These are phyloP conservation scores for Scaptomyza parva DNA, from an alignment of 2,888 invertebrate species.

Conservation along the genomic window DNA sequence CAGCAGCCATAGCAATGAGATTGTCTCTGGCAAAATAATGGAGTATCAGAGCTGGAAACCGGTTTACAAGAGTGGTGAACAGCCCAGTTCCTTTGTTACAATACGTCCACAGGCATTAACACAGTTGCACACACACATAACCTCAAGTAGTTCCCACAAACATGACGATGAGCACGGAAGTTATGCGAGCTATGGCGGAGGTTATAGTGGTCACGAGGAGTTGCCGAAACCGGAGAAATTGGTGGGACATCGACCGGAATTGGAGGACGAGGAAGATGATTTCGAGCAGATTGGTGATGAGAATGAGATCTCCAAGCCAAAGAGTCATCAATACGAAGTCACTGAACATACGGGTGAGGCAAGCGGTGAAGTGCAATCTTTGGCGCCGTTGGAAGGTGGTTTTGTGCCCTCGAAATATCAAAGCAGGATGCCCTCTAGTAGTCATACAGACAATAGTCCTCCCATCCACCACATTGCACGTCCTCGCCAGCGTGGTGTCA, in stretches of 20 bases:
- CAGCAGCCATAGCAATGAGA: constrained; percentile 52
- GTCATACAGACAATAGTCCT: background rate
- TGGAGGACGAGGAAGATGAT: constrained; percentile 53
- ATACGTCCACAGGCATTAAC: constrained; percentile 73
- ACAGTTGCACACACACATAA: constrained; percentile 75
- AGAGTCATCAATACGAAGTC: constrained; percentile 78
- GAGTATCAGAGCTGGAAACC: constrained; percentile 83
- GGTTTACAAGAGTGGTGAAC: constrained; percentile 64
- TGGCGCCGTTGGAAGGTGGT: constrained; percentile 60
- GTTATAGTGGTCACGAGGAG: constrained; percentile 46
- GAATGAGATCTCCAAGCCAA: constrained; percentile 56
- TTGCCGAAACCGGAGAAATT: constrained; percentile 77
- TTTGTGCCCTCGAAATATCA: constrained; percentile 64
- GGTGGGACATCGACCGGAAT: constrained; percentile 36
- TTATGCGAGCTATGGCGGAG: constrained; percentile 51
- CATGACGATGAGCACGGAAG: constrained; percentile 12
- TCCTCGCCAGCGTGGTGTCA: constrained; percentile 32
- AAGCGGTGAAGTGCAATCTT: constrained; percentile 58
- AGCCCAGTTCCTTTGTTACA: constrained; percentile 63
- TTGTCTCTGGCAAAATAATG: constrained; percentile 74
- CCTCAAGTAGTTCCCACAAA: constrained; percentile 16
- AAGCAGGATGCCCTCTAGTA: constrained; percentile 9
- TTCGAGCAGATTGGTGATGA: constrained; percentile 59
- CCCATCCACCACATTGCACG: constrained; percentile 18
- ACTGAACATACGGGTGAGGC: constrained; percentile 82